These are phyloP conservation scores for Fissipunctia ypsillon DNA, from an alignment of 2,888 invertebrate species.

Conservation along the genomic window DNA sequence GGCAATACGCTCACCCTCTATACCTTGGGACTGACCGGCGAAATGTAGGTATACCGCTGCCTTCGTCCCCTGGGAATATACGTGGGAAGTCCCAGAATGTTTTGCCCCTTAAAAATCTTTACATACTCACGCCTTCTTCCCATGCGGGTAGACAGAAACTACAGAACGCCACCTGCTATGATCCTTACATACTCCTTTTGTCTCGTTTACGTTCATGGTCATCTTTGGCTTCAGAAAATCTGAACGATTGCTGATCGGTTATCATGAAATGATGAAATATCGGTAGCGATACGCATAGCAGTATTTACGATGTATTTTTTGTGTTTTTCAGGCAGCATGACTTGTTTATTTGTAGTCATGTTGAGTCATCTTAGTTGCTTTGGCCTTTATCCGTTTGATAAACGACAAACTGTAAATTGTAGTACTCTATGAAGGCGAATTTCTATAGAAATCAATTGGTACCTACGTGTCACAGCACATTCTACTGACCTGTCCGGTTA, in stretches of 20 bases:
- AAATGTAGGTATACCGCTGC: not conserved
- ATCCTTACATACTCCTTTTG: too few relatives aligned
- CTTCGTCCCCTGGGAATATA: not conserved
- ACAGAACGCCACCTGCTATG: too few relatives aligned
- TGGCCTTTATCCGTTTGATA: not conserved
- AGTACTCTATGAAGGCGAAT: not conserved
- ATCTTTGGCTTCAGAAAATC: too few relatives aligned
- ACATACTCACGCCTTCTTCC: too few relatives aligned
- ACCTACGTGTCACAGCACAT: conserved; percentile 34
- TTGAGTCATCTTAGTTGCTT: not conserved
- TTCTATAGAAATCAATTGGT: conserved; percentile 48
- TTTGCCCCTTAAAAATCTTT: not conserved
- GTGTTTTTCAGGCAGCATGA: not conserved
- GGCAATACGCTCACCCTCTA: not conserved
- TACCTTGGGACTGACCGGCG: not conserved
- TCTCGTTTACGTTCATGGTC: too few relatives aligned
- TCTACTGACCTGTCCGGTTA: conserved; percentile 32
- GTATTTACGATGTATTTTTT: not conserved
- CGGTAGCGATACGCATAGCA: not conserved
- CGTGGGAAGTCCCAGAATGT: not conserved
- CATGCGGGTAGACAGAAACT: too few relatives aligned
- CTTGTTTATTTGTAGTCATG: not conserved
- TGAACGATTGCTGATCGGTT: too few relatives aligned
- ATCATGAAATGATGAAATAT: too few relatives aligned
- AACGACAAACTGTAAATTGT: not conserved